Conservation (phyloP, 2,113 vertebrate species). For the Catagonus wagneri region DNA sequence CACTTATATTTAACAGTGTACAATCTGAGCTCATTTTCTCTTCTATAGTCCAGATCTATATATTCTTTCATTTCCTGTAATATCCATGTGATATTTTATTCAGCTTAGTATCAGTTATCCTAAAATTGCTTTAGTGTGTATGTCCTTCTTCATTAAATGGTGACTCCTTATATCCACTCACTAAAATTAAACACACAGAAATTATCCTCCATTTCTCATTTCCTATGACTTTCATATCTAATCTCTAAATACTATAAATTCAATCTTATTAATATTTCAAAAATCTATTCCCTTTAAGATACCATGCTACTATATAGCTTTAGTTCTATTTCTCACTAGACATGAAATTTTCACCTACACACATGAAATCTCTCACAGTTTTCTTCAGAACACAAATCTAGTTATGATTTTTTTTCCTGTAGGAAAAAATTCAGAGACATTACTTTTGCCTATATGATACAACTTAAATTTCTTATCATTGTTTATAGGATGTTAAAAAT, state of each 20-base stretch:
- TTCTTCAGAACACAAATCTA: not conserved
- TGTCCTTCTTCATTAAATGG: not conserved
- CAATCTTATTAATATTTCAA: not conserved
- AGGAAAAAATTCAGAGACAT: slow-evolving; percentile 20
- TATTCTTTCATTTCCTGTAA: not conserved
- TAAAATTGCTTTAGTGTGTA: not conserved
- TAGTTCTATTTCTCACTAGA: not conserved
- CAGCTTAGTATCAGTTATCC: not conserved
- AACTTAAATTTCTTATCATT: not conserved
- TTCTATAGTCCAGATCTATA: not conserved
- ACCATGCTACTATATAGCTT: not conserved
- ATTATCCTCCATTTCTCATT: not conserved
- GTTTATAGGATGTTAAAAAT: slow-evolving; percentile 45
- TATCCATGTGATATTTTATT: not conserved
- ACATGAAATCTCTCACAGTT: not conserved
- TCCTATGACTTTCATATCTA: not conserved
- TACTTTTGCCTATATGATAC: not conserved
- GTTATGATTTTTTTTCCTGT: not conserved
- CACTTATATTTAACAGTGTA: not conserved
- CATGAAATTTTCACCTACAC: not conserved
- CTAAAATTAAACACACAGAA: not conserved
- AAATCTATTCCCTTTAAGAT: not conserved
- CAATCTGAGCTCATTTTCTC: not conserved
- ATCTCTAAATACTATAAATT: not conserved
- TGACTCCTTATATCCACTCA: not conserved